A percentile compares a stretch with the other conserved stretches of the same genome.
These are phyloP conservation scores for Umimayanthus chanpuru DNA, from an alignment of 92 coral and sea anemone genomes.

Conservation along the genomic window DNA sequence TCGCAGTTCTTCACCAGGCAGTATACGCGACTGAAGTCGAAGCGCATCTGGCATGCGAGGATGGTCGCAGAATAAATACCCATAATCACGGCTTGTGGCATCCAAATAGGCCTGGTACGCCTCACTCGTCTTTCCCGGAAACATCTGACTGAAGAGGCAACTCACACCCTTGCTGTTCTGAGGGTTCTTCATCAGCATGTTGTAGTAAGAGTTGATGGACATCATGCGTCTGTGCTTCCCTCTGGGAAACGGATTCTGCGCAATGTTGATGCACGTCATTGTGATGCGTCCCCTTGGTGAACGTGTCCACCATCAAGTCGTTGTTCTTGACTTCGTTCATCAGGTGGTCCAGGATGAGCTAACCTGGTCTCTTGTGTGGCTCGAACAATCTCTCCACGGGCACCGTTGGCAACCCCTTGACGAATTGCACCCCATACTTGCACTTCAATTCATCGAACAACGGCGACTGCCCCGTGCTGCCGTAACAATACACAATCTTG, in stretches of 20 bases:
- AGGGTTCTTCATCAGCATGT: background rate
- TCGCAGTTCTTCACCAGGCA: too few species aligned
- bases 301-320: background rate
- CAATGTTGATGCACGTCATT: background rate
- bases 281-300: slow-evolving; percentile 27
- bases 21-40: too few species aligned
- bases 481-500: background rate
- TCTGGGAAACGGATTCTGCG: background rate
- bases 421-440: background rate
- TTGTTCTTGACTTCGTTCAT: slow-evolving; percentile 15
- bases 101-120: too few species aligned
- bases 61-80: too few species aligned
- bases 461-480: background rate
- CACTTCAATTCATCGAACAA: background rate
- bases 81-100: too few species aligned
- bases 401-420: background rate
- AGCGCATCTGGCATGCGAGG: too few species aligned
- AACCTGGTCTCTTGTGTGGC: slow-evolving; percentile 10
- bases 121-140: background rate
- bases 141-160: background rate
- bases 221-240: background rate
- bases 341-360: slow-evolving; percentile 21
- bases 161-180: background rate
- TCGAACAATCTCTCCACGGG: background rate
- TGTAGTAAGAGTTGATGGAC: background rate